Evolutionary conservation across 2,888 invertebrate species (phyloP).

Genomic region (Corythucha ciliata): DNA sequence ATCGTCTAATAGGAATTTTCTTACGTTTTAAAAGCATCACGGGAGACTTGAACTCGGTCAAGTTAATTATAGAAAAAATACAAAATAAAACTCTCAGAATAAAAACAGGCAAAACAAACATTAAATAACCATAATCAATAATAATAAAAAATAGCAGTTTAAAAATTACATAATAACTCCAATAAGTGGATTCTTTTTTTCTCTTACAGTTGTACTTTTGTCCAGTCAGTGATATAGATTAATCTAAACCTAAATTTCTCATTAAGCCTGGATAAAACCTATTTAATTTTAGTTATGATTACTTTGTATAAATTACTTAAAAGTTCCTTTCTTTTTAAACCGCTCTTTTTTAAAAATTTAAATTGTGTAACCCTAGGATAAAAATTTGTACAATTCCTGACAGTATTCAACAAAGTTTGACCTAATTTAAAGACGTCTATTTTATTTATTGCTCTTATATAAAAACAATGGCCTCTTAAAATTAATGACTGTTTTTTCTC

Average conservation of each 20-base stretch:
- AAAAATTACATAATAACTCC: constrained; percentile 33
- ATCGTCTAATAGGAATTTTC: constrained; percentile 37
- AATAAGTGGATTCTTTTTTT: constrained; percentile 35
- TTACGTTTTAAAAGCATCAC: constrained; percentile 36
- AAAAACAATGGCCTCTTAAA: constrained; percentile 36
- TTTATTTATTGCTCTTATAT: constrained; percentile 36
- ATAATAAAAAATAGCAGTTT: constrained; percentile 34
- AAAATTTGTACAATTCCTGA: constrained; percentile 35
- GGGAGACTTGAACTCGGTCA: constrained; percentile 32
- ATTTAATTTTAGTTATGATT: constrained; percentile 35
- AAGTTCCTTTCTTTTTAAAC: too few relatives aligned
- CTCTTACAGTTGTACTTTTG: constrained; percentile 36
- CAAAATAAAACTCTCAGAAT: constrained; percentile 37
- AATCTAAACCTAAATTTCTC: constrained; percentile 35
- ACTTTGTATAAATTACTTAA: constrained; percentile 34
- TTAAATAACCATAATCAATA: constrained; percentile 35
- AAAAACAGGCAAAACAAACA: constrained; percentile 36
- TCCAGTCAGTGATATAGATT: constrained; percentile 33
- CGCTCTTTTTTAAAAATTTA: constrained; percentile 32
- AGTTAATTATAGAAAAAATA: constrained; percentile 35
- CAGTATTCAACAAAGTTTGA: constrained; percentile 34
- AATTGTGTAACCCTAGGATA: constrained; percentile 35
- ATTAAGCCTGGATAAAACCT: constrained; percentile 36
- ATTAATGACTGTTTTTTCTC: constrained; percentile 37
- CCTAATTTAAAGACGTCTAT: constrained; percentile 33